phyloP scores from a whole-genome alignment of 2,888 invertebrate species.

The Leuctra nigra region DNA sequence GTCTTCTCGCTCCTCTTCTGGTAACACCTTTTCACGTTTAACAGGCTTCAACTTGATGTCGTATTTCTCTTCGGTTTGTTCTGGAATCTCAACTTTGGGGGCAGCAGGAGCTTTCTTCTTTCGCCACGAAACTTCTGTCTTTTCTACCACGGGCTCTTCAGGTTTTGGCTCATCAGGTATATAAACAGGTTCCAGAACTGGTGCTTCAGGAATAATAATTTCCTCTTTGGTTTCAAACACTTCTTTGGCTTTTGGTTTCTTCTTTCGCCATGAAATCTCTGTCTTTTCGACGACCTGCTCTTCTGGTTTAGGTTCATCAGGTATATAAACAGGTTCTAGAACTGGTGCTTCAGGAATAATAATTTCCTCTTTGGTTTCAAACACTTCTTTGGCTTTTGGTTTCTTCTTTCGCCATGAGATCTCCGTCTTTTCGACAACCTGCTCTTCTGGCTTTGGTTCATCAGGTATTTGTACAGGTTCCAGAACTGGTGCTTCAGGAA shows the following conservation, averaged over 20 bases:
- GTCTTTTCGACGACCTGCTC: conserved; percentile 14
- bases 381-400: conserved; percentile 1
- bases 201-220: too few relatives aligned
- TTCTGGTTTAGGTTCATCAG: conserved; percentile 9
- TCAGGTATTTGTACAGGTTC: conserved; percentile 11
- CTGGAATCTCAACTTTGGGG: conserved; percentile 36
- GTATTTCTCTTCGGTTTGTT: conserved; percentile 34
- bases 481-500: too few relatives aligned
- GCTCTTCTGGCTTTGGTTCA: conserved; percentile 11
- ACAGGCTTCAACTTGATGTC: conserved; percentile 33
- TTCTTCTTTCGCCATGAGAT: background rate
- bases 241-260: conserved; percentile 18
- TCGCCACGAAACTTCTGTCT: conserved; percentile 33
- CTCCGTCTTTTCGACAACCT: conserved; percentile 28
- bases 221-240: conserved; percentile 16
- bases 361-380: too few relatives aligned
- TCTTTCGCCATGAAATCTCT: conserved; percentile 12
- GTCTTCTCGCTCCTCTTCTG: conserved; percentile 21
- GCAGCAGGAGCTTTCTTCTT: conserved; percentile 30
- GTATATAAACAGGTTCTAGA: conserved; percentile 13
- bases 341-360: too few relatives aligned
- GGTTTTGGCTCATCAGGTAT: conserved; percentile 27
- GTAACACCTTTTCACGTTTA: conserved; percentile 4
- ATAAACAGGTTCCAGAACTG: background rate
- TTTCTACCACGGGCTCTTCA: conserved; percentile 28